Conservation (phyloP, 2,113 vertebrate genomes). For the Zootoca vivipara region DNA sequence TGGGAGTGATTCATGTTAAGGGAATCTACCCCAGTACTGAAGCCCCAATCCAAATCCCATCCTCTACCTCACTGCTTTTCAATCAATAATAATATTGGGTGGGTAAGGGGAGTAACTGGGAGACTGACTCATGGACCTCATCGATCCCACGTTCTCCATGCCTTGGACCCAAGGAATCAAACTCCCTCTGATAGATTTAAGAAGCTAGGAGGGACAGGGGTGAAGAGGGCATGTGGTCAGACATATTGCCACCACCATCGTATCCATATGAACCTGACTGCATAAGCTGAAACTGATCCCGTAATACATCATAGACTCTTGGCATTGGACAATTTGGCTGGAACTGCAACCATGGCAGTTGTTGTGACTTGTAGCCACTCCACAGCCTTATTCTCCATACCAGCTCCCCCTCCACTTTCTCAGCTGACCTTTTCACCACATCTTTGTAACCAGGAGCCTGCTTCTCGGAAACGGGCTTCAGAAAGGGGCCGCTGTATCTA, state of each 20-base stretch:
- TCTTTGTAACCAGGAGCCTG: conserved; percentile 81
- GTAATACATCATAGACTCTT: no score
- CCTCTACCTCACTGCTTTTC: background rate
- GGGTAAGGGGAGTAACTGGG: no score
- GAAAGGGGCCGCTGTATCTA: conserved; percentile 78
- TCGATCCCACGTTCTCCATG: background rate
- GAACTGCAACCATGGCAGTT: no score
- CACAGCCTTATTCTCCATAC: fast-evolving
- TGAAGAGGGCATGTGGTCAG: no score
- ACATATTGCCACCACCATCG: no score
- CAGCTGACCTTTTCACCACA: conserved; percentile 81
- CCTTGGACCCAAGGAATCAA: no score
- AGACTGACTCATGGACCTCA: background rate
- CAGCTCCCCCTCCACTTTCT: background rate
- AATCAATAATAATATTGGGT: no score
- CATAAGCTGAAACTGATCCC: no score
- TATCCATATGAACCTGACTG: no score
- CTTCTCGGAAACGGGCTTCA: conserved; percentile 80
- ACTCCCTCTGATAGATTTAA: no score
- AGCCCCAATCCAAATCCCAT: background rate
- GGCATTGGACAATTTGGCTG: no score
- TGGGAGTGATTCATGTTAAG: background rate
- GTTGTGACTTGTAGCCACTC: background rate
- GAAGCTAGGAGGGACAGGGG: no score
- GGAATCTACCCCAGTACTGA: background rate